A percentile compares a stretch with the other conserved stretches of the same genome.
These are phyloP conservation scores for Clarias pachynema DNA, from an alignment of 2,797 vertebrate genomes.

Conservation along the genomic window DNA sequence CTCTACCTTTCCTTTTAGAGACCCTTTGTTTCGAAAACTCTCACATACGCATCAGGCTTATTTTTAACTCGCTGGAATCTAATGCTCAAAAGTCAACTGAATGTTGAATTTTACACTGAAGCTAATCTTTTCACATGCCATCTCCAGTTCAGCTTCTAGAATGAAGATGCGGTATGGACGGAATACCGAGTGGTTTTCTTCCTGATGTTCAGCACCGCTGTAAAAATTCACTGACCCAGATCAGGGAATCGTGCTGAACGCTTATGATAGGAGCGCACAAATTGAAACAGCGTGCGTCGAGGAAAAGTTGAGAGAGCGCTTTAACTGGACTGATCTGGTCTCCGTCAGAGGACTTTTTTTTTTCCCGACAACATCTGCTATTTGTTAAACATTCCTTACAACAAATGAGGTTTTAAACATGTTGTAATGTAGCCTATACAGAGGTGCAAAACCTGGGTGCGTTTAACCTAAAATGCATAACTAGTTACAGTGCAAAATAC, in stretches of 20 bases:
- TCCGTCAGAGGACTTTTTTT: not conserved
- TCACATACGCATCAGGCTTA: not conserved
- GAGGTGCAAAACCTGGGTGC: not conserved
- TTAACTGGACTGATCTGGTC: constrained; percentile 4
- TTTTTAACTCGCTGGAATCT: not conserved
- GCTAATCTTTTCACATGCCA: constrained; percentile 31
- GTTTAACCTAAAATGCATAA: not conserved
- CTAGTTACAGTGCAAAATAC: not conserved
- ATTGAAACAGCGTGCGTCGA: constrained; percentile 17
- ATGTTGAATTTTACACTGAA: constrained; percentile 12
- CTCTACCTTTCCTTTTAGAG: constrained; percentile 1
- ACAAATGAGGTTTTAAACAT: constrained; percentile 10
- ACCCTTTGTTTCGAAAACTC: not conserved
- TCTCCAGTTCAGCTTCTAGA: constrained; percentile 11
- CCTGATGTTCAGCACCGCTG: not conserved
- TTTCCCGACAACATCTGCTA: not conserved
- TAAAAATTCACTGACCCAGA: constrained; percentile 3
- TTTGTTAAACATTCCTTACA: constrained; percentile 10
- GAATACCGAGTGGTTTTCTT: not conserved
- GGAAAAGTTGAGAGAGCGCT: not conserved
- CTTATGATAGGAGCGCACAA: not conserved
- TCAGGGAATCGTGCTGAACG: not conserved
- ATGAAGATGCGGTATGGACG: not conserved
- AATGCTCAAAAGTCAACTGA: not conserved
- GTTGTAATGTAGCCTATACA: not conserved